Base-by-base conservation (phyloP, 2,113 vertebrate species). In the Merops nubicus region DNA sequence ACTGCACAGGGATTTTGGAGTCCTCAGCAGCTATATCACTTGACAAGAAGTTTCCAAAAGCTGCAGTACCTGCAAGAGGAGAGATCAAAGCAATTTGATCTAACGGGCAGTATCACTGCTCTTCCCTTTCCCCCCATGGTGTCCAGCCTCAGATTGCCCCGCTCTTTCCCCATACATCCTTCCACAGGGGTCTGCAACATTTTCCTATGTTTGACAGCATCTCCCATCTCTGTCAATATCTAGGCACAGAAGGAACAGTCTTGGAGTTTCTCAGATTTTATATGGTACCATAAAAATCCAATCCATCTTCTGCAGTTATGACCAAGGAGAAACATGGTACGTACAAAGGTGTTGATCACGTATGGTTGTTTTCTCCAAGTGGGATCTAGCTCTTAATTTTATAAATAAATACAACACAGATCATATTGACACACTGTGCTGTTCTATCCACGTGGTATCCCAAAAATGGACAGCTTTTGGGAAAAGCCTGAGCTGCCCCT, bases 151-250 rank as follows among this genome's bases (percentile, higher is more conserved):
- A 62, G 11, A 5, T 8, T 65, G 17, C 8, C 20, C 18, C 29
- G 9, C 12, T n/a, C 31, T 53, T 62, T 65, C 25, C 9, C 40
- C 12, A n/a, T 16, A 31, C 5, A 22, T 16, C 15, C 5, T 15
- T 33, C 45, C 11, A 15, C 1, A 0, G 47, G 6, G 8, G 0
- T 59, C 51, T 63, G 50, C 23, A 43, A 20, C 3, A 6, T 28
- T 77, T 81, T 60, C 26, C 20, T 57, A 20, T 54, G 45, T 67
- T 63, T 67, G 15, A 68, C 36, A 73, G 9, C 2, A 2, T 18
- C 34, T 69, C 19, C 26, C 3, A 1, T 56, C 13, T 57, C 62
- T 28, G 5, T 2, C n/a, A 15, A 4, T 53, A 3, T 13, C n/a
- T 50, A 40, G 50, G 15, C 22, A 15, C 20, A 15, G 67, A 77